These are phyloP conservation scores for Capromys pilorides DNA, from an alignment of 2,797 vertebrate species.

Conservation along the genomic window DNA sequence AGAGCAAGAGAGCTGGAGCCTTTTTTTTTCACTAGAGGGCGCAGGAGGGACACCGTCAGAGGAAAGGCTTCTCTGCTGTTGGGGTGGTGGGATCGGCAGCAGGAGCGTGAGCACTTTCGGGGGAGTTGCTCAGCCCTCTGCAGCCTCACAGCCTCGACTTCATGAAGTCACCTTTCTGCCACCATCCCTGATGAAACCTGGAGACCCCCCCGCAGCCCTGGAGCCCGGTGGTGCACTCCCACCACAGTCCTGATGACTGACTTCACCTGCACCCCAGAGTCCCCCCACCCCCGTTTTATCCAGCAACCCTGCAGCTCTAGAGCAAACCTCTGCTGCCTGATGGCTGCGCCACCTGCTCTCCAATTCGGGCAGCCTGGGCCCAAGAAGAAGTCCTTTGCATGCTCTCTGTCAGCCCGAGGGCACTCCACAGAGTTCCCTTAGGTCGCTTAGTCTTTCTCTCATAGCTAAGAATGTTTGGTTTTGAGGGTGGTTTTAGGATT, in stretches of 20 bases:
- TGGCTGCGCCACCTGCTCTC: background rate
- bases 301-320: background rate
- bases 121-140: background rate
- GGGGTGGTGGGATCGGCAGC: background rate
- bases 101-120: background rate
- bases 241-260: fast-evolving
- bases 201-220: background rate
- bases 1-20: background rate
- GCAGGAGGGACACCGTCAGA: background rate
- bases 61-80: too few relatives aligned
- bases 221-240: fast-evolving
- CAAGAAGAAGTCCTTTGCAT: too few relatives aligned
- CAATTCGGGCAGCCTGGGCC: background rate
- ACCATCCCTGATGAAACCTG: background rate
- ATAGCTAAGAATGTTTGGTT: background rate
- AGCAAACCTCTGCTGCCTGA: background rate
- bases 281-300: background rate
- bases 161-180: background rate
- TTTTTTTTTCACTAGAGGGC: background rate
- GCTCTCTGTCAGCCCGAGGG: background rate
- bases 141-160: background rate
- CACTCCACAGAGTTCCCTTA: background rate
- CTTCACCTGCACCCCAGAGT: background rate
- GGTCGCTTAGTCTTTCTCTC: background rate
- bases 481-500: background rate